Percentiles rank a stretch among this genome's conserved stretches.
These are phyloP conservation scores for Cloeon dipterum DNA, from an alignment of 2,888 invertebrate species.

Conservation along the genomic window DNA sequence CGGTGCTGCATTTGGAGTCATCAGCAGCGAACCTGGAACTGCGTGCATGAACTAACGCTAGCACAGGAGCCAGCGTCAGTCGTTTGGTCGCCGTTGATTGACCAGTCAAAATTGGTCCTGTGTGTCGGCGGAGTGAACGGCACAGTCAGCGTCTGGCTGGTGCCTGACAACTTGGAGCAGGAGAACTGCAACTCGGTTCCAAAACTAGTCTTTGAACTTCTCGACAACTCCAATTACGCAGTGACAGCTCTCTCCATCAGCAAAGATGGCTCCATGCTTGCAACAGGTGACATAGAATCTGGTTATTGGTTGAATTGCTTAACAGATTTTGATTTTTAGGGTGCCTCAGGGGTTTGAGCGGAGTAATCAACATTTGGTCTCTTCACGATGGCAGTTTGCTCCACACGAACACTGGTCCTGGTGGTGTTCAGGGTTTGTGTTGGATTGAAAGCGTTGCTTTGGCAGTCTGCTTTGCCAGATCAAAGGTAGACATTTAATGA, in stretches of 20 bases:
- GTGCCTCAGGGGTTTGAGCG: constrained; percentile 20
- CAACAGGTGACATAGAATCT: constrained; percentile 19
- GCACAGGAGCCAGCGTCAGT: constrained; percentile 23
- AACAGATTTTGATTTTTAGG: constrained; percentile 8
- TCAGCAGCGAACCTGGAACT: constrained; percentile 18
- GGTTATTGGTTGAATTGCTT: neutral
- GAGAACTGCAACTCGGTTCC: constrained; percentile 11
- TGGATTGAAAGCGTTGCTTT: constrained; percentile 26
- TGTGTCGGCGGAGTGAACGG: constrained; percentile 29
- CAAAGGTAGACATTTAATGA: no score
- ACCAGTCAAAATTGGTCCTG: constrained; percentile 17
- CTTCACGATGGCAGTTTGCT: constrained; percentile 29
- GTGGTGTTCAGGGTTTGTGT: constrained; percentile 23
- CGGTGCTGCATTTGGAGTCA: constrained; percentile 22
- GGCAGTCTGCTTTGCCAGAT: constrained; percentile 26
- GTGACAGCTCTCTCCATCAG: constrained; percentile 27
- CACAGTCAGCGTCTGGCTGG: constrained; percentile 22
- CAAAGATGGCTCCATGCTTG: constrained; percentile 25
- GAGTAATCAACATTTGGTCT: constrained; percentile 35
- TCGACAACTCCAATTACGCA: constrained; percentile 27
- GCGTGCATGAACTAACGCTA: constrained; percentile 21
- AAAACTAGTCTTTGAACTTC: constrained; percentile 18
- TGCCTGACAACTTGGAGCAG: constrained; percentile 14
- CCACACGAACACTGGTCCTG: constrained; percentile 25
- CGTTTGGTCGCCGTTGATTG: constrained; percentile 28